phyloP scores from a whole-genome alignment of 2,113 vertebrate genomes.

The Etheostoma cragini region DNA sequence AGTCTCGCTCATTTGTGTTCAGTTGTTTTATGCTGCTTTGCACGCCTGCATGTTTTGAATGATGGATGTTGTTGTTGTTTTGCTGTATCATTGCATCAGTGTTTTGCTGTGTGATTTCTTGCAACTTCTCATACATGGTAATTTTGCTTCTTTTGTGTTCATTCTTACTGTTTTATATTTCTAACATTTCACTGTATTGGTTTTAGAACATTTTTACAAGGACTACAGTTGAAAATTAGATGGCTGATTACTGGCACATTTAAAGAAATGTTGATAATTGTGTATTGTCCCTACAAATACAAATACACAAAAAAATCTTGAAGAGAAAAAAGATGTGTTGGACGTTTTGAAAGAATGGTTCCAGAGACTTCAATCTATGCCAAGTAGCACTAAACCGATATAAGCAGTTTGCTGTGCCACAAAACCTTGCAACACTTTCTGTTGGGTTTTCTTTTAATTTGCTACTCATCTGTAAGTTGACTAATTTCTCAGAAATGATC shows the following conservation, averaged over 20 bases:
- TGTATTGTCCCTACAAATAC: neutral
- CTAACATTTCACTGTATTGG: neutral
- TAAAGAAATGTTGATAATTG: neutral
- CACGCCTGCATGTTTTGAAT: neutral
- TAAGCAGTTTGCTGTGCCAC: neutral
- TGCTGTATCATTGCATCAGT: neutral
- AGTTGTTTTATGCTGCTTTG: neutral
- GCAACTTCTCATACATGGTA: neutral
- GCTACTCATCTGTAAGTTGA: neutral
- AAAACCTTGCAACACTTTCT: neutral
- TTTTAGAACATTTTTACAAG: neutral
- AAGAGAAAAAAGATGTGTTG: neutral
- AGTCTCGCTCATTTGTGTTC: neutral
- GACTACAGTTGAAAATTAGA: neutral
- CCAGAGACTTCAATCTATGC: neutral
- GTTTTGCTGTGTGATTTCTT: neutral
- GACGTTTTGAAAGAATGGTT: neutral
- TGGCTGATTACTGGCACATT: neutral
- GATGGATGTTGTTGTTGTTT: neutral
- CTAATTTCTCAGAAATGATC: neutral
- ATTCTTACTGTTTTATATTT: neutral
- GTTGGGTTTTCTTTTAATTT: neutral
- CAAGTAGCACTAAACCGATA: neutral
- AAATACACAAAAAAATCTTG: neutral
- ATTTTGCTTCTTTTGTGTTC: neutral